Conservation (phyloP, 1,140 invertebrate genomes). For the Caerostris darwini region DNA sequence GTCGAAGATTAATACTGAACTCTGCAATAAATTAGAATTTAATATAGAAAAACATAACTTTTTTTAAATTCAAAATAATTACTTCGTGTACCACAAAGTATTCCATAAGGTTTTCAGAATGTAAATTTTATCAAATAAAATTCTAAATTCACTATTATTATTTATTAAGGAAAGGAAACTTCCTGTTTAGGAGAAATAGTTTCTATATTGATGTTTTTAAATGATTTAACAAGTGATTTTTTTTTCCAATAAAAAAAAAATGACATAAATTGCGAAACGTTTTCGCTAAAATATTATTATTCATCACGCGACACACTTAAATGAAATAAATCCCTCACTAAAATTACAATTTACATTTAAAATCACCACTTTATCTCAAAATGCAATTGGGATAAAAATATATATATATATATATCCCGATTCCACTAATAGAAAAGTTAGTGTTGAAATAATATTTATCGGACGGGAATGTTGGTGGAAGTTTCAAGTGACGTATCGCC, state of each 20-base stretch:
- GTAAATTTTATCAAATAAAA: neutral
- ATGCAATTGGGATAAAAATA: neutral
- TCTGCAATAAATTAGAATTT: no score
- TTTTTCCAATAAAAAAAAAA: neutral
- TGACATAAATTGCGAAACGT: neutral
- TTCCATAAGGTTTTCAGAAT: neutral
- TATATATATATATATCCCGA: neutral
- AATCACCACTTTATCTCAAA: neutral
- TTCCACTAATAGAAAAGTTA: neutral
- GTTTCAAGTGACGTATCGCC: neutral
- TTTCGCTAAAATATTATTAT: neutral
- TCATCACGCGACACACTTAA: neutral
- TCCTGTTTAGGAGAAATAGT: no score
- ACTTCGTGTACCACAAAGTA: no score
- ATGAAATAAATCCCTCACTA: neutral
- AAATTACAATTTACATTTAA: neutral
- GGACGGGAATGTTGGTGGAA: neutral
- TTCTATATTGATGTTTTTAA: no score
- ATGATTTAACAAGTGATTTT: neutral
- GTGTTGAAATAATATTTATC: neutral
- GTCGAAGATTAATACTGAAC: no score
- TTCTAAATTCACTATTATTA: neutral
- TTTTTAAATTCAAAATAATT: no score
- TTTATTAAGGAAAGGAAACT: neutral
- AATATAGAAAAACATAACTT: no score